These are phyloP conservation scores for Strix uralensis DNA, from an alignment of 2,113 vertebrate species.

Conservation along the genomic window DNA sequence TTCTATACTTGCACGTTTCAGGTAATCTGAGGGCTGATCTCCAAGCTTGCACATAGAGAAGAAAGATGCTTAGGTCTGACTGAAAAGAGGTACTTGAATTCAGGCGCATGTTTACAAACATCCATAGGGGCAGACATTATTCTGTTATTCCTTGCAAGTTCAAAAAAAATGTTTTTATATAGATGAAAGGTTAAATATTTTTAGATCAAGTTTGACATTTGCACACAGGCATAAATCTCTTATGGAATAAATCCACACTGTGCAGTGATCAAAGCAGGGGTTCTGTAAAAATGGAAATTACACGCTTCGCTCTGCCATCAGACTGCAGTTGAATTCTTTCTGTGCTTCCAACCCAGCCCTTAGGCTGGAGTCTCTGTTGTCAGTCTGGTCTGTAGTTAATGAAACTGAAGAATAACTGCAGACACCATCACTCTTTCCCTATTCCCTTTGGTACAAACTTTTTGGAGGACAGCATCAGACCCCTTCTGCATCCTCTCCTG, in stretches of 20 bases:
- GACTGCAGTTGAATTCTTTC: not conserved
- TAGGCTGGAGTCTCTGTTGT: not conserved
- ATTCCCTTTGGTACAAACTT: not conserved
- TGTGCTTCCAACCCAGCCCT: not conserved
- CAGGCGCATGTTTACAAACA: accelerated
- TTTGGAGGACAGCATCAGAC: not conserved
- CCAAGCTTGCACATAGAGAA: not conserved
- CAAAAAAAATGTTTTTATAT: not conserved
- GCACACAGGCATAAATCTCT: not conserved
- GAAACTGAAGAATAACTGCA: not conserved
- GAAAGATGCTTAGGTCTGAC: not conserved
- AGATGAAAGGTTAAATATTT: not conserved
- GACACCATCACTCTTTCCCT: not conserved
- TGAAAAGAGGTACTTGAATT: not conserved
- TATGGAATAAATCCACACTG: not conserved
- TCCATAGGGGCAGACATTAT: not conserved
- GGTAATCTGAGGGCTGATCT: not conserved
- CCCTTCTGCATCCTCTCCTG: not conserved
- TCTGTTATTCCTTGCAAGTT: not conserved
- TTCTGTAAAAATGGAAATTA: slow-evolving; percentile 37
- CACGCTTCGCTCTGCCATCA: not conserved
- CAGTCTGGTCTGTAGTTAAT: not conserved
- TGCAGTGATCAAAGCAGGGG: not conserved
- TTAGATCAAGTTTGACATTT: not conserved
- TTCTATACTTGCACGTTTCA: not conserved